phyloP scores from a whole-genome alignment of 2,888 invertebrate species.

The Doris montereyensis region DNA sequence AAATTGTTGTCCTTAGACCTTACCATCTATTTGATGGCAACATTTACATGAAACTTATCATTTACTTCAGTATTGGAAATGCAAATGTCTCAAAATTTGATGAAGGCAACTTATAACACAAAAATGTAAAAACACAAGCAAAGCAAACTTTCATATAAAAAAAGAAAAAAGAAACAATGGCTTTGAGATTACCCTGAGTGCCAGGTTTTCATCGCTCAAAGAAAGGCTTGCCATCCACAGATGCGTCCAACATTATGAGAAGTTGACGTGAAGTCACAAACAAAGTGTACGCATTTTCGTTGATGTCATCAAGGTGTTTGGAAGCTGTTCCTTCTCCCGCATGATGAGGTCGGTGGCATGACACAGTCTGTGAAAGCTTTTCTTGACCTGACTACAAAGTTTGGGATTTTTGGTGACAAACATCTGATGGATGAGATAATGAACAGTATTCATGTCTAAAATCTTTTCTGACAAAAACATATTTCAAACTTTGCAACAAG shows the following conservation, averaged over 20 bases:
- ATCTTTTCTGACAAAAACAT: no score
- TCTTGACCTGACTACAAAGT: conserved; percentile 63
- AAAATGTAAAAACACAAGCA: not conserved
- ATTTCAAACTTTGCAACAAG: no score
- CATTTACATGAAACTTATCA: no score
- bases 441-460: no score
- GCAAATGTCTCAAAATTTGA: no score
- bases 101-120: no score
- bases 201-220: conserved; percentile 62
- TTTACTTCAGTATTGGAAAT: no score
- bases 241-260: conserved; percentile 64
- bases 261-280: conserved; percentile 63
- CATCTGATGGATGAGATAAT: no score
- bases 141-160: not conserved
- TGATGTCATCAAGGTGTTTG: conserved; percentile 48
- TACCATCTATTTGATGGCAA: no score
- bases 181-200: conserved; percentile 28
- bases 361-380: conserved; percentile 62
- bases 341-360: conserved; percentile 55
- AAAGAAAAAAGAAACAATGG: not conserved
- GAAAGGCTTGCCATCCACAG: conserved; percentile 55
- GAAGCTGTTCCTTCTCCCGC: conserved; percentile 41
- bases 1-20: no score
- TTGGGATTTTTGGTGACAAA: conserved; percentile 67
- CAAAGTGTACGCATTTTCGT: conserved; percentile 54